Base-by-base conservation (phyloP, 2,113 vertebrate genomes). In the Ochotona princeps region DNA sequence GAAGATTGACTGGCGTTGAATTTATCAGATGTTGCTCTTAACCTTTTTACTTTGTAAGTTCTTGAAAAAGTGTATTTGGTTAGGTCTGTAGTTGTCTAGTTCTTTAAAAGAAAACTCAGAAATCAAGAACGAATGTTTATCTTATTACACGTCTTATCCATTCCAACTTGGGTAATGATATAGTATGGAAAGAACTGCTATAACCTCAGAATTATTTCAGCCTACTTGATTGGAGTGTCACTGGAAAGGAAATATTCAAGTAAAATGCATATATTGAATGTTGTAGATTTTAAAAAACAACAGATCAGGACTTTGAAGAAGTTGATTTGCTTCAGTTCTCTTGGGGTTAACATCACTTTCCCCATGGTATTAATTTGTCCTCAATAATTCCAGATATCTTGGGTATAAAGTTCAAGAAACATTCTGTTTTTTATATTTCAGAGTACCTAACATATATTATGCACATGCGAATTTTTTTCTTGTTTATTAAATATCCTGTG, bases 211-310 rank as follows among this genome's bases (percentile, higher is more conserved):
- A 83, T 63, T 93, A 23, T n/a, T 54, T 38, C 0, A 70, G 66
- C 21, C 67, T 13, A 47, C 17, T 74, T 38, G 79, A 11, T 82
- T 85, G 35, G 54, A 82, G 1, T 88, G 15, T 72, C 12, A 35
- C 1, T 91, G 9, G 13, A 76, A 81, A 60, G 44, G 61, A 84
- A 72, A 21, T 76, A 75, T 23, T 80, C 92, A 72, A 51, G 13
- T 28, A 54, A 13, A 44, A 72, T 44, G 30, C 49, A 54, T 72
- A n/a, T 80, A 7, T 72, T 93, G 35, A 20, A 76, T 82, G 85
- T 89, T 28, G 83, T 95, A 44, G 94, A 84, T 82, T 80, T 90
- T 74, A 14, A 80, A 94, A 84, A 78, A 66, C 38, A 78, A 8
- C 20, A 72, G 26, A 65, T 60, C 54, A 72, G 44, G 44, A 90